phyloP scores from a whole-genome alignment of 2,113 vertebrate species.

The Pachycephala philippinensis region DNA sequence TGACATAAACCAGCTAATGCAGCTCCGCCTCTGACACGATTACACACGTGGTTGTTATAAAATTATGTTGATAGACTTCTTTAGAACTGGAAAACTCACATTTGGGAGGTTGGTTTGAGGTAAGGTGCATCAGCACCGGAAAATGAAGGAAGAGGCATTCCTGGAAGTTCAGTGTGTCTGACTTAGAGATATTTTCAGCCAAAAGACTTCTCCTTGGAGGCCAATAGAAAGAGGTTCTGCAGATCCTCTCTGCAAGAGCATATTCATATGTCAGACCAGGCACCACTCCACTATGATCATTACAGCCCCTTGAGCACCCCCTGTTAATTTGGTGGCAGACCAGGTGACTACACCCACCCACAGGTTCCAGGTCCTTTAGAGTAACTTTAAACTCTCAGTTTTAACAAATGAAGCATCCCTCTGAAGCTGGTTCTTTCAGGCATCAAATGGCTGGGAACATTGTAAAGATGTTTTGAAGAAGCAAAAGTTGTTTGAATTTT shows the following conservation, averaged over 20 bases:
- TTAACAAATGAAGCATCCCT: neutral
- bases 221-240: neutral
- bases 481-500: neutral
- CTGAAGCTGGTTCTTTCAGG: neutral
- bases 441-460: neutral
- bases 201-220: neutral
- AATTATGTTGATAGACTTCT: neutral
- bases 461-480: neutral
- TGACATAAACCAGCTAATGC: neutral
- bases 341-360: neutral
- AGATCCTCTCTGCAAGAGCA: neutral
- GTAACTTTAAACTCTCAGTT: neutral
- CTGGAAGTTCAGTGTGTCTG: neutral
- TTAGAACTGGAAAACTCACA: neutral
- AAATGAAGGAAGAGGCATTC: neutral
- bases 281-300: neutral
- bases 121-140: neutral
- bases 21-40: neutral
- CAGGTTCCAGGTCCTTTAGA: neutral
- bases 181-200: neutral
- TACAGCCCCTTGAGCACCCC: neutral
- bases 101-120: slow-evolving; percentile 14
- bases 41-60: slow-evolving; percentile 4
- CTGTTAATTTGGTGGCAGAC: neutral
- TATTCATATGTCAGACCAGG: neutral